Evolutionary conservation across 2,797 vertebrate species (phyloP), one percentile per base, ranked within the genome.

Genomic region (Orientallactaga sibirica): DNA sequence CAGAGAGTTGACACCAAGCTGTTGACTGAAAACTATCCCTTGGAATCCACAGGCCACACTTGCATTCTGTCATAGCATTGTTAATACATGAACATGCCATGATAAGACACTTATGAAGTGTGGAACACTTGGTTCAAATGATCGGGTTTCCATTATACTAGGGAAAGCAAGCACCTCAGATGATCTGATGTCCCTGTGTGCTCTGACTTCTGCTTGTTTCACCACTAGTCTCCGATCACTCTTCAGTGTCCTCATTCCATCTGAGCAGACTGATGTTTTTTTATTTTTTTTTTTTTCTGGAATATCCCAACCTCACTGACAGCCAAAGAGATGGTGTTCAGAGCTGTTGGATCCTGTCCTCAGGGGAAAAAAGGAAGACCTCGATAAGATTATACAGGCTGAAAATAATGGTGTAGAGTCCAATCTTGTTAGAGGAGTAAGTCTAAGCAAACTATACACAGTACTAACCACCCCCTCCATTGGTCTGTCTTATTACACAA

Each of bases 161-260:
- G 5, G 1, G 29, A 27, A 55, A 33, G 33, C 5, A 1, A 48
- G 6, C 10, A 33, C 43, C 37, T n/a, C 2, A 1, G n/a, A 33
- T 8, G 10, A 29, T 24, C 1, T 6, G 19, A 22, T n/a, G 33
- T 20, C 67, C 61, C 52, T 14, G 1, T 9, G 8, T 22, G 12
- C 11, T 37, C 20, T 6, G 9, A 7, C 1, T n/a, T 68, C 22
- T 48, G 10, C 48, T 7, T 6, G 6, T 41, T n/a, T 73, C 66
- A 18, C 77, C 48, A 19, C 2, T 41, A 37, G 5, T 25, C 62
- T 74, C 67, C 27, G 10, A 0, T 48, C 27, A 4, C 7, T 24
- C 16, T 3, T 2, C 11, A 66, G 52, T 22, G 27, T 10, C 24
- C 41, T 67, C 0, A 7, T 19, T 11, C 58, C 1, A 14, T 61